A percentile compares a stretch with the other conserved stretches of the same genome.
These are phyloP conservation scores for Erebia aethiops DNA, from an alignment of 2,888 invertebrate genomes.

Conservation along the genomic window DNA sequence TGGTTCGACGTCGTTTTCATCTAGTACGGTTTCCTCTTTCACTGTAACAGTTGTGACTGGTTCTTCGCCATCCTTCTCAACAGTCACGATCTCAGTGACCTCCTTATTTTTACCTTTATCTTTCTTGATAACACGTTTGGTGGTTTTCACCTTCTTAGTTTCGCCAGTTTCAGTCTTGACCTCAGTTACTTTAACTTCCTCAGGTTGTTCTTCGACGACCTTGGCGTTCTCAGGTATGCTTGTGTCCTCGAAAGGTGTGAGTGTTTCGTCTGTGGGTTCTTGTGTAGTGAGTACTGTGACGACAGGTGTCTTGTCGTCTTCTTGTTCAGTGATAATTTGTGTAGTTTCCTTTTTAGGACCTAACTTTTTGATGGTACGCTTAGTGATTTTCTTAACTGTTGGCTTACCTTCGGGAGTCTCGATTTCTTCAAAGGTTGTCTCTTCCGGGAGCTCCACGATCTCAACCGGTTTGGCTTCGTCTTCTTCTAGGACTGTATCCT, in stretches of 20 bases:
- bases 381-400: background rate
- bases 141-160: no score
- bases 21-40: no score
- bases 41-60: no score
- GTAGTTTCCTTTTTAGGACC: background rate
- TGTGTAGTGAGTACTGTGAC: conserved; percentile 4
- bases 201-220: background rate
- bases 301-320: background rate
- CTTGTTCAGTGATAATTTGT: background rate
- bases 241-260: background rate
- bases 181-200: no score
- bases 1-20: no score
- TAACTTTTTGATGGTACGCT: background rate
- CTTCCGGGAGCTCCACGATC: background rate
- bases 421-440: background rate
- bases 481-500: background rate
- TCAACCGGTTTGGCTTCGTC: background rate
- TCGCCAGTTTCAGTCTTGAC: no score
- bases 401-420: background rate
- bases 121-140: no score
- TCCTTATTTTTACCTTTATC: no score
- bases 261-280: background rate
- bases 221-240: no score
- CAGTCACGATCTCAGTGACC: no score
- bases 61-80: no score